Evolutionary conservation across 2,888 invertebrate genomes (phyloP), one percentile per base, ranked within the genome.

Genomic region (Oligia latruncula): DNA sequence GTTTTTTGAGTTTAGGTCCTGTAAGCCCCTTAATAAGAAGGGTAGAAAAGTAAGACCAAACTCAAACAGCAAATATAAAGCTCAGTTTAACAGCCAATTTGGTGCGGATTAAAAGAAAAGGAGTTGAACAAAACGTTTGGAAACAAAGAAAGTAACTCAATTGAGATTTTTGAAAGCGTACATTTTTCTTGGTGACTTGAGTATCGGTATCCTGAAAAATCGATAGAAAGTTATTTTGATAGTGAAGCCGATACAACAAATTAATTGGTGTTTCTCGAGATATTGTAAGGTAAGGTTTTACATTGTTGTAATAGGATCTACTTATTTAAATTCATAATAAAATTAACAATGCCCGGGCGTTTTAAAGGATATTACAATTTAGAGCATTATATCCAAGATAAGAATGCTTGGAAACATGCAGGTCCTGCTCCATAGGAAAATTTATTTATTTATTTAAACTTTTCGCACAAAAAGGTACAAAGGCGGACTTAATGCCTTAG

Each of bases 61-160:
- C 67, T 74, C 70, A 74, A 79, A 74, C 55, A 79, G 71, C 65
- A 81, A 85, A 83, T 71, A 87, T 80, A 82, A 83, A 86, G 82
- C 80, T 72, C 68, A 78, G 81, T 85, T 85, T 87, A 88, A 85
- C 88, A 90, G 80, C 76, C 89, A 89, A 87, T 90, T 89, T 87
- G 64, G 68, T 80, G 43, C 71, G 85, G 87, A 88, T 84, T 88
- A 89, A 85, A 85, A 87, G 77, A 87, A 35, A 68, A 79, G 17
- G 46, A 81, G 72, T 85, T 46, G 80, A 82, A 87, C 77, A 82
- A 82, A 89, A 75, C 72, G 60, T 64, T 76, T 80, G 79, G 52
- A 72, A 86, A 89, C 82, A 85, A 89, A 83, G 82, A 74, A 84
- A 83, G 17, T 71, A 73, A 77, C 66, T 67, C 20, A 15, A 71